Conservation (phyloP, 2,888 invertebrate genomes). For the Tinea pellionella region DNA sequence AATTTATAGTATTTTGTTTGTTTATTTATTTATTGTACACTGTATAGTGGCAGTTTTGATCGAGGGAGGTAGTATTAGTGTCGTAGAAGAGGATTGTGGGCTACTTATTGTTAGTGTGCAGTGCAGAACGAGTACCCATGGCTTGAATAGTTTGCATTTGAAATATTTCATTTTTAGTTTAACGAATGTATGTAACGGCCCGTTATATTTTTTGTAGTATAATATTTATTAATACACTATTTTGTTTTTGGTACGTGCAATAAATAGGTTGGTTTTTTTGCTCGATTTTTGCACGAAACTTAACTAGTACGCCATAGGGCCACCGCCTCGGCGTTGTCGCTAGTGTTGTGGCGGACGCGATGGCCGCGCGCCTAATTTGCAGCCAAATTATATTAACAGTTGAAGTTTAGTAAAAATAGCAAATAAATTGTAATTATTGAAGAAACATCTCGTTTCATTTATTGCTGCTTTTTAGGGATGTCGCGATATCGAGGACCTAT, state of each 20-base stretch:
- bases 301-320: neutral
- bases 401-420: neutral
- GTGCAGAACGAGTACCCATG: too few relatives aligned
- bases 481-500: neutral
- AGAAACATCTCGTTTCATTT: slow-evolving; percentile 7
- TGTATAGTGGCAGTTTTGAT: too few relatives aligned
- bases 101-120: too few relatives aligned
- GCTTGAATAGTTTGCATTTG: too few relatives aligned
- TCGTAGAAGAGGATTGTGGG: too few relatives aligned
- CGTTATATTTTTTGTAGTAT: neutral
- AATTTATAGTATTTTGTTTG: neutral
- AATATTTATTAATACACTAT: neutral
- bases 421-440: slow-evolving; percentile 13
- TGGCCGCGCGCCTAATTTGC: slow-evolving; percentile 1
- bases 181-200: neutral
- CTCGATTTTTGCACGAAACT: neutral
- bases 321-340: neutral
- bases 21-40: too few relatives aligned
- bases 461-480: neutral
- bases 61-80: too few relatives aligned
- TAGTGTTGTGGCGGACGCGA: neutral
- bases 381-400: slow-evolving; percentile 1
- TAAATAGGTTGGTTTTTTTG: neutral
- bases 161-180: too few relatives aligned
- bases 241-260: neutral